Conservation (phyloP, 2,888 invertebrate species). For the Polymixis lichenea region DNA sequence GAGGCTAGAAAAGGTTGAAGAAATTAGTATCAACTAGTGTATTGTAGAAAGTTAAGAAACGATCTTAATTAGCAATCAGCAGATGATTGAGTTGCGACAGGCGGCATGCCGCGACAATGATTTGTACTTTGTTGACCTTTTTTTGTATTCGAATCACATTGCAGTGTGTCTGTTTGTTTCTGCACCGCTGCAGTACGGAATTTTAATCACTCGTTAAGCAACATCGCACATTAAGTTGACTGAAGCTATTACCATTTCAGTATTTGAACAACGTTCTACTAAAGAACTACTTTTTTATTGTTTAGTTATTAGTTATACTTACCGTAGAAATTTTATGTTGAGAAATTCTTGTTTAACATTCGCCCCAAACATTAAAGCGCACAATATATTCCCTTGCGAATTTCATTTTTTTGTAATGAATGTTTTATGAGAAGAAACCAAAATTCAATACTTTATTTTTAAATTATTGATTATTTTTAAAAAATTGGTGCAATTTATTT, state of each 20-base stretch:
- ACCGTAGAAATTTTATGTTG: slow-evolving; percentile 25
- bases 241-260: slow-evolving; percentile 63
- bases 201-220: slow-evolving; percentile 65
- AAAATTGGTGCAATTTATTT: slow-evolving; percentile 42
- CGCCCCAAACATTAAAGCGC: slow-evolving; percentile 35
- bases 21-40: slow-evolving; percentile 35
- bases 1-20: slow-evolving; percentile 30
- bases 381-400: slow-evolving; percentile 29
- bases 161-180: slow-evolving; percentile 49
- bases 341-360: slow-evolving; percentile 27
- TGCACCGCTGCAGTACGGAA: slow-evolving; percentile 59
- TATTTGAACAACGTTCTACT: slow-evolving; percentile 58
- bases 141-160: slow-evolving; percentile 61
- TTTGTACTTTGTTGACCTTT: slow-evolving; percentile 53
- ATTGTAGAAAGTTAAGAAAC: slow-evolving; percentile 47
- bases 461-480: neutral
- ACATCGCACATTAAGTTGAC: slow-evolving; percentile 52
- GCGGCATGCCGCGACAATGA: slow-evolving; percentile 40
- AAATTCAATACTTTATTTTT: neutral
- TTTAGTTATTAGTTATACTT: slow-evolving; percentile 46
- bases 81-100: slow-evolving; percentile 54
- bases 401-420: slow-evolving; percentile 19
- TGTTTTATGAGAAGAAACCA: neutral
- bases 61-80: slow-evolving; percentile 60
- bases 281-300: slow-evolving; percentile 52